Evolutionary conservation across 2,113 vertebrate genomes (phyloP).

Genomic region (Semnopithecus entellus): DNA sequence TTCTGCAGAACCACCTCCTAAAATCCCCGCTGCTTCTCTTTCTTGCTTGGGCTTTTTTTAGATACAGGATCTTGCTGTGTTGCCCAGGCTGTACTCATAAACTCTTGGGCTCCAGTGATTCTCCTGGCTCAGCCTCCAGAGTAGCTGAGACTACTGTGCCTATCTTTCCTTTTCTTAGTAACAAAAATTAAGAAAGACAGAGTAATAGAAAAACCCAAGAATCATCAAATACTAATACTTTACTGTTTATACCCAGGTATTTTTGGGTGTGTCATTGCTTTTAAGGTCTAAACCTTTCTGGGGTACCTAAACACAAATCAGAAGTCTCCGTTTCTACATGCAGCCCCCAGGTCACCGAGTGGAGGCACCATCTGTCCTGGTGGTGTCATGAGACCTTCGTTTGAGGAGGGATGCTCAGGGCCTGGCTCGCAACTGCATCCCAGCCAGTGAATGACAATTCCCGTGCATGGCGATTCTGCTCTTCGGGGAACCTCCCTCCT

Average conservation of each 20-base stretch:
- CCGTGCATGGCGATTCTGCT: fast-evolving
- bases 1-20: not conserved
- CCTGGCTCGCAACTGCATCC: not conserved
- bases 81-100: too few relatives aligned
- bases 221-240: not conserved
- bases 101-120: too few relatives aligned
- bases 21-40: not conserved
- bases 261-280: not conserved
- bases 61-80: too few relatives aligned
- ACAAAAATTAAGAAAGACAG: not conserved
- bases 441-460: too few relatives aligned
- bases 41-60: not conserved
- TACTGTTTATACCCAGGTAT: too few relatives aligned
- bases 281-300: not conserved
- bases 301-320: not conserved
- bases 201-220: not conserved
- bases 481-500: fast-evolving
- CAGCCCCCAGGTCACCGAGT: not conserved
- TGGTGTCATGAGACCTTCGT: not conserved
- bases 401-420: not conserved
- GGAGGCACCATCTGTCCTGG: not conserved
- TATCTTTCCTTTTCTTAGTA: not conserved
- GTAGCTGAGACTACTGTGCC: not conserved
- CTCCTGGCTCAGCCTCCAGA: too few relatives aligned
- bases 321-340: not conserved